Conservation (phyloP, 2,797 vertebrate species). For the Cirrhinus mrigala region DNA sequence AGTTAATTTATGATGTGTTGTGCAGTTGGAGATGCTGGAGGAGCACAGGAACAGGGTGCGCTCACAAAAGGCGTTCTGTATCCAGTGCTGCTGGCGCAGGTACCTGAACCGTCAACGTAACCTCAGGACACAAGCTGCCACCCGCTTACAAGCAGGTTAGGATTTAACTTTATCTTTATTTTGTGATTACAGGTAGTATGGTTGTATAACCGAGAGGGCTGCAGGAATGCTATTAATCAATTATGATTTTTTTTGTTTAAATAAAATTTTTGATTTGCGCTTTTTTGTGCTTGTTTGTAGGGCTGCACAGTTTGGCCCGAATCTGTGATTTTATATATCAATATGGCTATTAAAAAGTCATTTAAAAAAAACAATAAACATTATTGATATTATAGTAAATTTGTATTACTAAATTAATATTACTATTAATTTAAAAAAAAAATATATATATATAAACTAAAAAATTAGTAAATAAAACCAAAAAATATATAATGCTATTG, state of each 20-base stretch:
- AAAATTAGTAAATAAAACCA: background rate
- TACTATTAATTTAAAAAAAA: no score
- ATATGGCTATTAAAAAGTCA: background rate
- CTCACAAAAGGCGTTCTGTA: constrained; percentile 82
- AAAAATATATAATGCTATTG: background rate
- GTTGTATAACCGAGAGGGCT: background rate
- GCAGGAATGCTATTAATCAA: background rate
- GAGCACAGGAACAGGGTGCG: constrained; percentile 76
- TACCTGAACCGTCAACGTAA: constrained; percentile 73
- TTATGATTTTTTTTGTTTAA: no score
- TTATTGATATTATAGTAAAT: no score
- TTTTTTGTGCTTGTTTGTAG: no score
- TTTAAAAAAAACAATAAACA: no score
- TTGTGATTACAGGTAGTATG: background rate
- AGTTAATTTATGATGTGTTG: background rate
- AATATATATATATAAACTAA: background rate
- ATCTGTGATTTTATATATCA: background rate
- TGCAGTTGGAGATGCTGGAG: constrained; percentile 90
- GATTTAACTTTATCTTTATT: background rate
- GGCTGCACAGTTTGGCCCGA: no score
- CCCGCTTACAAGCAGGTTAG: constrained; percentile 92
- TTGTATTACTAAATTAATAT: no score
- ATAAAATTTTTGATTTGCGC: no score
- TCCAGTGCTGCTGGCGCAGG: constrained; percentile 90
- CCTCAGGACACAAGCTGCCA: constrained; percentile 75